A percentile compares a stretch with the other conserved stretches of the same genome.
Conservation (phyloP, 2,888 invertebrate species). For the Frankliniella fusca region DNA sequence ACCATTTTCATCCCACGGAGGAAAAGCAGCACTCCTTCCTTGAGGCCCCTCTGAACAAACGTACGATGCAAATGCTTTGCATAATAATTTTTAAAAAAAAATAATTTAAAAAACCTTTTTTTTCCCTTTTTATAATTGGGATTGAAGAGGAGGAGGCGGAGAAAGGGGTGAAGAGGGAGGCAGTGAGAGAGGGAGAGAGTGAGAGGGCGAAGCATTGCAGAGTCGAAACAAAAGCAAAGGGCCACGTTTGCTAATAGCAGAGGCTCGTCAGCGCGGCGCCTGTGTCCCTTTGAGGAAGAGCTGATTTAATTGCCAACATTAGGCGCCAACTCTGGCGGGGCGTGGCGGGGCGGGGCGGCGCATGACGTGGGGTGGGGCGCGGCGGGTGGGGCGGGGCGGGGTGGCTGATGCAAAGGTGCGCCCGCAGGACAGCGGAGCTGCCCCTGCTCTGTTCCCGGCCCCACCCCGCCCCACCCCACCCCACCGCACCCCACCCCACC, state of each 20-base stretch:
- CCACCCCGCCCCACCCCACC: not conserved
- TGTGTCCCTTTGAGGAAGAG: constrained; percentile 8
- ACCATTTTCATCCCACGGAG: too few species aligned
- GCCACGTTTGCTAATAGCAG: not conserved
- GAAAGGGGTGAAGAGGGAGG: not conserved
- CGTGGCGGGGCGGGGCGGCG: not conserved
- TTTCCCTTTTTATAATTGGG: not conserved
- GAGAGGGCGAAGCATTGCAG: not conserved
- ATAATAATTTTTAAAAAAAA: too few species aligned
- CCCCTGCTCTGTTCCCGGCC: not conserved
- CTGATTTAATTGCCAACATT: constrained; percentile 19
- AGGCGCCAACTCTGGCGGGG: not conserved
- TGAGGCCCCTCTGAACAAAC: too few species aligned
- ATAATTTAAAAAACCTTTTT: too few species aligned
- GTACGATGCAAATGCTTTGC: too few species aligned
- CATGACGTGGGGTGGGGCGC: not conserved
- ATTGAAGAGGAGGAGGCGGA: not conserved
- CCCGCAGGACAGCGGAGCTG: not conserved
- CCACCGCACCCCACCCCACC: too few species aligned
- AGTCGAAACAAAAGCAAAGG: not conserved
- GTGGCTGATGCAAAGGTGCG: not conserved
- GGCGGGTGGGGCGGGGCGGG: not conserved
- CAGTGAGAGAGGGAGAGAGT: not conserved
- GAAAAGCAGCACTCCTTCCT: too few species aligned
- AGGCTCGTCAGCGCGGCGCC: not conserved